A percentile compares a stretch with the other conserved stretches of the same genome.
These are phyloP conservation scores for Marronus borbonicus DNA, from an alignment of 2,888 invertebrate species.

Conservation along the genomic window DNA sequence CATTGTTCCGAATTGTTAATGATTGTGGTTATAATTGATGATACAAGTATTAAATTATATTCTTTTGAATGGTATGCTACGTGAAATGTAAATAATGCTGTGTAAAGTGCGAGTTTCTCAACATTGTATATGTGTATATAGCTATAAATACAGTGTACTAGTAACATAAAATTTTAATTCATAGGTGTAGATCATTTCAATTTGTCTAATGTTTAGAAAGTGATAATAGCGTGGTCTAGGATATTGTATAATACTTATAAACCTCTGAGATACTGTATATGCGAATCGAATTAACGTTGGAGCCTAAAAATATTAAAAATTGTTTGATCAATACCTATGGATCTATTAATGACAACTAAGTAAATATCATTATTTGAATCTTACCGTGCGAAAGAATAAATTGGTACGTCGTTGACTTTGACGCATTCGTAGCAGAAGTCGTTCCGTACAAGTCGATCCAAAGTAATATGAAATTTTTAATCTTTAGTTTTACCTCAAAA, in stretches of 20 bases:
- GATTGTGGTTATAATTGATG: conserved; percentile 41
- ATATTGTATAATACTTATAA: neutral
- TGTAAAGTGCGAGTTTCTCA: conserved; percentile 54
- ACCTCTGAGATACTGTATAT: conserved; percentile 4
- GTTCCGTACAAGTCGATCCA: conserved; percentile 4
- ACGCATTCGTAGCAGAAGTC: neutral
- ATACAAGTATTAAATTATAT: conserved; percentile 41
- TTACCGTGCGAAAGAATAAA: neutral
- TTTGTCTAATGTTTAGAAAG: neutral
- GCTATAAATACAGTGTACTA: conserved; percentile 59
- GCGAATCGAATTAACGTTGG: conserved; percentile 3
- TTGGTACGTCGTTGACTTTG: conserved; percentile 18
- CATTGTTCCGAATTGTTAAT: conserved; percentile 47
- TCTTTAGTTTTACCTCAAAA: neutral
- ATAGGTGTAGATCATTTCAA: conserved; percentile 36
- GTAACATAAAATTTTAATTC: conserved; percentile 57
- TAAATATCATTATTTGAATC: conserved; percentile 13
- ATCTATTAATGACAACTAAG: conserved; percentile 13
- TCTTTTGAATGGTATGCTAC: conserved; percentile 33
- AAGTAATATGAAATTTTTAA: neutral
- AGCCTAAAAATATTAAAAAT: conserved; percentile 16
- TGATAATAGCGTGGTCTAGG: neutral
- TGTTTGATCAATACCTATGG: conserved; percentile 33
- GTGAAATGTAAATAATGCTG: conserved; percentile 56
- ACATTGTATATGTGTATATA: conserved; percentile 56